Percentiles rank a stretch among this genome's conserved stretches.
phyloP scores from a whole-genome alignment of 1,140 invertebrate species.

The Aphis craccivora region DNA sequence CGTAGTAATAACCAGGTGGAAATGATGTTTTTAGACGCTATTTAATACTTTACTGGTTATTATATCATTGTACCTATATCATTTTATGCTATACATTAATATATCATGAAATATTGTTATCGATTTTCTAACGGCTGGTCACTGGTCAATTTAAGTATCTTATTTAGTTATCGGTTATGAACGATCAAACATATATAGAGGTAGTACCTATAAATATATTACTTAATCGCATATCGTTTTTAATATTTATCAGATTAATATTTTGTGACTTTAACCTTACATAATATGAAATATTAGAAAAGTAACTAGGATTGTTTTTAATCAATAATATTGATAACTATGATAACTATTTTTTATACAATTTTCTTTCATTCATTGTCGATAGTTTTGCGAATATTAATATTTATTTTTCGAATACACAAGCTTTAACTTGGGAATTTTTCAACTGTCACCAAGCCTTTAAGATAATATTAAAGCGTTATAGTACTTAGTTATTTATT shows the following conservation, averaged over 20 bases:
- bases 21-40: neutral
- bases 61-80: neutral
- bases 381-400: neutral
- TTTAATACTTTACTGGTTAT: neutral
- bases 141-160: neutral
- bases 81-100: neutral
- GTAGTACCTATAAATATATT: no score
- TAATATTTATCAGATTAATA: no score
- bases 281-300: no score
- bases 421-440: neutral
- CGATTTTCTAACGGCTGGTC: neutral
- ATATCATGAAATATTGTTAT: neutral
- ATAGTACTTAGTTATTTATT: neutral
- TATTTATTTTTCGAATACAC: neutral
- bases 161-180: neutral
- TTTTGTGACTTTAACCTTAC: no score
- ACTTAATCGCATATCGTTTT: no score
- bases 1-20: neutral
- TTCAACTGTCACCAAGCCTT: neutral
- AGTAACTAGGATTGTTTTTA: no score
- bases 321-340: no score
- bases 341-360: no score
- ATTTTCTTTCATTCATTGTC: no score
- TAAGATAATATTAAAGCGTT: neutral
- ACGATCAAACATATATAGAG: no score